Conservation (phyloP, 2,888 invertebrate species). For the Xestia c-nigrum region DNA sequence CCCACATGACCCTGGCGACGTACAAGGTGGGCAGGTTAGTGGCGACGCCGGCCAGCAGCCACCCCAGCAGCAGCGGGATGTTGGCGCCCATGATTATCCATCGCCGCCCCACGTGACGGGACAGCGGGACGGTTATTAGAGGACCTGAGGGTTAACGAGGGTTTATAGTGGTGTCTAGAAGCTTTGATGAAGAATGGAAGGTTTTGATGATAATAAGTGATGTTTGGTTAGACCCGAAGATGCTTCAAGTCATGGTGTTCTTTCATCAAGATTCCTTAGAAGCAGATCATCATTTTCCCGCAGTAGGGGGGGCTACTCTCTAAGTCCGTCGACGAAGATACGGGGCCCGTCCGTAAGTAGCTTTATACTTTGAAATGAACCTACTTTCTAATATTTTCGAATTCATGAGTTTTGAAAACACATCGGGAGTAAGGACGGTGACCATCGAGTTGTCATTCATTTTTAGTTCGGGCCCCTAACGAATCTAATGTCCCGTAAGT, state of each 20-base stretch:
- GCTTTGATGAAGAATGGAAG: too few relatives aligned
- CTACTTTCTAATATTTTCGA: too few relatives aligned
- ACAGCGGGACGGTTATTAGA: constrained; percentile 92
- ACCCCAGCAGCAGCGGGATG: constrained; percentile 93
- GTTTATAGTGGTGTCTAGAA: not conserved
- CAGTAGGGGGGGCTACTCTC: not conserved
- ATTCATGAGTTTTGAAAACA: too few relatives aligned
- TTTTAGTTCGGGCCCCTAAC: too few relatives aligned
- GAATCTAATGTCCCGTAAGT: too few relatives aligned
- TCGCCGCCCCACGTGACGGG: constrained; percentile 93
- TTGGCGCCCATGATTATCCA: constrained; percentile 92
- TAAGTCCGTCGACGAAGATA: too few relatives aligned
- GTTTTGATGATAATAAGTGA: not conserved
- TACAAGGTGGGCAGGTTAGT: constrained; percentile 86
- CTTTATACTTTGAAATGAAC: too few relatives aligned
- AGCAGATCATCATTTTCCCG: not conserved
- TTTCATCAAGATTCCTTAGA: not conserved
- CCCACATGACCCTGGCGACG: constrained; percentile 91
- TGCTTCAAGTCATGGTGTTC: not conserved
- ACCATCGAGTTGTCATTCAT: too few relatives aligned
- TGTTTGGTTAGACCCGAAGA: not conserved
- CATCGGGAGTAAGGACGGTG: too few relatives aligned
- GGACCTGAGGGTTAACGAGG: constrained; percentile 88
- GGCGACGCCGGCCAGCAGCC: constrained; percentile 92
- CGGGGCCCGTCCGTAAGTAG: too few relatives aligned